A percentile compares a stretch with the other conserved stretches of the same genome.
Conservation (phyloP, 2,113 vertebrate genomes). For the Stigmatopora argus region DNA sequence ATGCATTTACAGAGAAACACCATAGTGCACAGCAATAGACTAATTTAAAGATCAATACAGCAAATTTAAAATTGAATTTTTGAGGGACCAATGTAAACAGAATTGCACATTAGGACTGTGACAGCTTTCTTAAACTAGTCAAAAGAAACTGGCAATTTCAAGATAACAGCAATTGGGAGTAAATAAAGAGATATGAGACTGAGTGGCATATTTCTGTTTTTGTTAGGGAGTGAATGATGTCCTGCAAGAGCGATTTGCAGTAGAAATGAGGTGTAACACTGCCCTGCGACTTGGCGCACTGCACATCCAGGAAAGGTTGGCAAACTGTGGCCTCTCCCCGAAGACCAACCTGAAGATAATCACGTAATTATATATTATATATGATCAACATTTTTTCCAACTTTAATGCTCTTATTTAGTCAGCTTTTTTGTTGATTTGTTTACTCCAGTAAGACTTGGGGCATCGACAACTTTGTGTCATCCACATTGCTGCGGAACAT, state of each 20-base stretch:
- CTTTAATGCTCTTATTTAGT: background rate
- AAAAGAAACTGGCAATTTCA: background rate
- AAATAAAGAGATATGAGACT: constrained; percentile 1
- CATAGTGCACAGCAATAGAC: background rate
- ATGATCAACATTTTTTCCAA: background rate
- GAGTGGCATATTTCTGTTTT: constrained; percentile 9
- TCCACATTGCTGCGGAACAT: constrained; percentile 92
- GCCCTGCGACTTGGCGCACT: constrained; percentile 86
- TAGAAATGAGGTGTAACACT: constrained; percentile 93
- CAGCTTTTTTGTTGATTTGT: constrained; percentile 9
- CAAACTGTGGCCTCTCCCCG: constrained; percentile 79
- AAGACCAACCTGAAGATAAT: constrained; percentile 90
- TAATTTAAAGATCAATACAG: background rate
- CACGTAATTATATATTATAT: constrained; percentile 73
- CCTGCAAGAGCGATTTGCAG: constrained; percentile 88
- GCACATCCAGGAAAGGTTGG: constrained; percentile 89
- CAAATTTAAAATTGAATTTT: background rate
- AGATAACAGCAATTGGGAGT: background rate
- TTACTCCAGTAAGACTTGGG: constrained; percentile 87
- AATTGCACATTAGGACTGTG: background rate
- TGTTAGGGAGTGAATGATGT: constrained; percentile 91
- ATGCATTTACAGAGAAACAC: background rate
- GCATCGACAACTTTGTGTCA: constrained; percentile 94
- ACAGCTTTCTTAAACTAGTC: background rate
- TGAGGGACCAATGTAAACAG: background rate